These are phyloP conservation scores for Sebastiscus albofasciatus DNA, from an alignment of 2,797 vertebrate species.

Conservation along the genomic window DNA sequence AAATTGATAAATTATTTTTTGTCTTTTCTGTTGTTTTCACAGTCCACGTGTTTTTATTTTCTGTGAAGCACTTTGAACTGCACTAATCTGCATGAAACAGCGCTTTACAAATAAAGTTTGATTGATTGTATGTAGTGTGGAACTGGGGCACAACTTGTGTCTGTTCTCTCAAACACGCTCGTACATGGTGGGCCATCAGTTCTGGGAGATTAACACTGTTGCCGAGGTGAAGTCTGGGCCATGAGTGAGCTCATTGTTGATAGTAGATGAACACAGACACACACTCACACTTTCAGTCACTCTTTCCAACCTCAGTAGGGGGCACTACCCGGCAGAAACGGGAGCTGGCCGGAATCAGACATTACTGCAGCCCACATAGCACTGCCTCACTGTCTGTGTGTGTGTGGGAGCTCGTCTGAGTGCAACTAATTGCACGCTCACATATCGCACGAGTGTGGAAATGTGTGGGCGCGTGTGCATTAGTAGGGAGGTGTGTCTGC, in stretches of 20 bases:
- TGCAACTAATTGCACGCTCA: slow-evolving; percentile 12
- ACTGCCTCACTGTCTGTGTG: slow-evolving; percentile 47
- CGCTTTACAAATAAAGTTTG: not conserved
- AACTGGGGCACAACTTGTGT: not conserved
- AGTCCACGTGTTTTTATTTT: fast-evolving
- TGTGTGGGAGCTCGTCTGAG: slow-evolving; percentile 12
- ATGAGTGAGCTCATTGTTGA: slow-evolving; percentile 46
- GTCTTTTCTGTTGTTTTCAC: not conserved
- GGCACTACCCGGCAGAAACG: slow-evolving; percentile 19
- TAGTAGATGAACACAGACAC: slow-evolving; percentile 8
- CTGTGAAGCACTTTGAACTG: not conserved
- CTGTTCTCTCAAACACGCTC: not conserved
- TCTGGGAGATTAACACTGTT: slow-evolving; percentile 9
- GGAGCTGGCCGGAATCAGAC: slow-evolving; percentile 47
- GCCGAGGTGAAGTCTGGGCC: slow-evolving; percentile 53
- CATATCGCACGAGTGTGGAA: slow-evolving; percentile 45
- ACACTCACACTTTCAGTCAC: slow-evolving; percentile 35
- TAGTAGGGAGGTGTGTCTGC: slow-evolving; percentile 58
- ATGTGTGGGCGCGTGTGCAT: slow-evolving; percentile 41
- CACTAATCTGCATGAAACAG: not conserved
- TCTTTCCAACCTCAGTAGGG: slow-evolving; percentile 66
- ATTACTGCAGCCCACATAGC: slow-evolving; percentile 47
- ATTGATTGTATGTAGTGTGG: not conserved
- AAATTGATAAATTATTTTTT: not conserved
- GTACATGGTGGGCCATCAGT: not conserved